Evolutionary conservation across 2,888 invertebrate genomes (phyloP), one percentile per base, ranked within the genome.

Genomic region (Drymonia ruficornis): DNA sequence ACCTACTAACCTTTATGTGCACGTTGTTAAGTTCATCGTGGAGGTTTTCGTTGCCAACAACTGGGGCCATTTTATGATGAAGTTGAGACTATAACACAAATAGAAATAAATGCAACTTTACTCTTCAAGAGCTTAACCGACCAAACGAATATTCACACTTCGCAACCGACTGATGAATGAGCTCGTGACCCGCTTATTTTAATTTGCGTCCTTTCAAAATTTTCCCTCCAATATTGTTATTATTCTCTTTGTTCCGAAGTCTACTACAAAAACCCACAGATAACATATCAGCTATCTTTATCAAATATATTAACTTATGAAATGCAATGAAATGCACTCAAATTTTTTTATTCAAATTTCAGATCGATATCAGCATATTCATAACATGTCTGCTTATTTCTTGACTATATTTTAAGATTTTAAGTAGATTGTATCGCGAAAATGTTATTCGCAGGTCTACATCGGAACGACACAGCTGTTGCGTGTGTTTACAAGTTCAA

Each of bases 1-100:
- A n/a, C n/a, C n/a, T n/a, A 72, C 83, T 74, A 77, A 91, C 93
- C 88, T 91, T 92, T 40, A 93, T 82, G 59, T 90, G 86, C 57
- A 90, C 83, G 59, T 86, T 89, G 74, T 78, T 86, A 28, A 89
- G 70, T 52, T 81, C 84, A 59, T 80, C 86, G 64, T 78, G 76
- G 12, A 92, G 64, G 67, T 93, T 93, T 80, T 93, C 92, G 61
- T 93, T 93, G 61, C 87, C 84, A 38, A 71, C 74, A 28, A 77
- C 42, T 55, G 75, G 71, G 61, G 90, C 70, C 91, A 91, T 89
- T 71, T 28, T 54, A 40, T 6, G 7, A 42, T 36, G 11, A 44
- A 23, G 4, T 6, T 34, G 23, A 23, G 7, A 23, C 19, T 28
- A 46, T 44, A 36, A 29, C 28, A 48, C 31, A 8, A 12, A 15